Base-by-base conservation (phyloP, 2,113 vertebrate species). In the Calyptomena viridis region DNA sequence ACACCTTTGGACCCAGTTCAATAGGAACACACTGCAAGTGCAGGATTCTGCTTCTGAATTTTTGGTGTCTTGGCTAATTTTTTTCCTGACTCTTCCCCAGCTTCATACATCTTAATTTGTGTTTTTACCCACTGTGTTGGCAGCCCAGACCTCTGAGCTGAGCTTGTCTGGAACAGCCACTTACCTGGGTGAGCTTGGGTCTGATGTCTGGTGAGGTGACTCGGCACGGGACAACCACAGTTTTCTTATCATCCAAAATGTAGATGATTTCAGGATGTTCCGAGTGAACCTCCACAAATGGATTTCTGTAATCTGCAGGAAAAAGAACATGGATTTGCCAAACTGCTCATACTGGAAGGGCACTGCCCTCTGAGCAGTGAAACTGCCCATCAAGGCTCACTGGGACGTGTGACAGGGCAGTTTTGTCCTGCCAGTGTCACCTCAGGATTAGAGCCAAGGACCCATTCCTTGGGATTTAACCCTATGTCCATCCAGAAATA, bases 201-300 rank as follows among this genome's bases (percentile, higher is more conserved):
- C 11, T 60, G 93, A 97, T 89, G 35, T 98, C 93, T 60, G 98
- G 98, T 1, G 97, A 98, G 53, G 98, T 98, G 25, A 99, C 99
- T 31, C 98, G 95, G 91, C 99, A 99, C 24, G 99, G 99, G 24
- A 99, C 52, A 4, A 97, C 81, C 5, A 99, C 91, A 0, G 75
- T 94, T 30, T 77, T 95, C 14, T 96, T 97, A 4, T 91, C 19
- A 18, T 93, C 94, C 35, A 89, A 47, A 62, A 97, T 91, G 35
- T 35, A 71, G 90, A 99, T 85, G 8, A 95, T 8, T 25, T 20
- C 20, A 1, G 95, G 86, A 4, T 71, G 10, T 0, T 8, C 55
- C 0, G 74, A 2, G 69, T 90, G 30, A 15, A 94, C 95, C 28
- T 98, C 87, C 89, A 99, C 97, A 87, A 99, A 99, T 0, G 98